Conservation (phyloP, 2,888 invertebrate genomes). For the Troides helena region DNA sequence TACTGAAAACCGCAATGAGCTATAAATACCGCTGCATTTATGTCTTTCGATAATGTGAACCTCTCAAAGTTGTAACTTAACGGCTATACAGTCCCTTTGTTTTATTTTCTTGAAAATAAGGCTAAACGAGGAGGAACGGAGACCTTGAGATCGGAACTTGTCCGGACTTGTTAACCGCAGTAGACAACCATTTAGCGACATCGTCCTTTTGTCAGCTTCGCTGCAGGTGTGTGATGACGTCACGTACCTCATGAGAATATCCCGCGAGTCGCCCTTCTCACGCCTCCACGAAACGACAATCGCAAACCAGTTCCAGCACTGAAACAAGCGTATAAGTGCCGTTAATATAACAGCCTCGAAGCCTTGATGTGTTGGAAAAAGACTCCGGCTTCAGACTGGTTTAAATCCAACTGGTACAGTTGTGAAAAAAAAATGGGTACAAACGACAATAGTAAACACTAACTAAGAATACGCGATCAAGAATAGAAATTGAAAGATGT, state of each 20-base stretch:
- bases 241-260: slow-evolving; percentile 69
- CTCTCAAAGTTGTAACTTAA: slow-evolving; percentile 26
- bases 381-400: slow-evolving; percentile 33
- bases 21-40: neutral
- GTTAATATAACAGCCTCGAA: slow-evolving; percentile 57
- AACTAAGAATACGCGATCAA: neutral
- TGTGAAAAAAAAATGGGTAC: neutral
- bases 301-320: slow-evolving; percentile 68
- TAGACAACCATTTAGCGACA: slow-evolving; percentile 62
- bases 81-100: slow-evolving; percentile 11
- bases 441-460: slow-evolving; percentile 40
- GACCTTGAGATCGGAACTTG: slow-evolving; percentile 48
- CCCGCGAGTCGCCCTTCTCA: slow-evolving; percentile 71
- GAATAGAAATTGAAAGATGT: neutral
- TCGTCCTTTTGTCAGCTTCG: slow-evolving; percentile 60
- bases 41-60: neutral
- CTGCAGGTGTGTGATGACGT: slow-evolving; percentile 73
- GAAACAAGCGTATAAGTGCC: slow-evolving; percentile 58
- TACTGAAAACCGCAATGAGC: neutral
- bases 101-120: slow-evolving; percentile 22
- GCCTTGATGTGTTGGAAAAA: slow-evolving; percentile 36
- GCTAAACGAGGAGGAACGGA: slow-evolving; percentile 29
- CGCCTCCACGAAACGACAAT: slow-evolving; percentile 68
- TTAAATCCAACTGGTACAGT: slow-evolving; percentile 11
- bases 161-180: slow-evolving; percentile 65